A percentile compares a stretch with the other conserved stretches of the same genome.
These are phyloP conservation scores for Pasiphila rectangulata DNA, from an alignment of 2,888 invertebrate genomes.

Conservation along the genomic window DNA sequence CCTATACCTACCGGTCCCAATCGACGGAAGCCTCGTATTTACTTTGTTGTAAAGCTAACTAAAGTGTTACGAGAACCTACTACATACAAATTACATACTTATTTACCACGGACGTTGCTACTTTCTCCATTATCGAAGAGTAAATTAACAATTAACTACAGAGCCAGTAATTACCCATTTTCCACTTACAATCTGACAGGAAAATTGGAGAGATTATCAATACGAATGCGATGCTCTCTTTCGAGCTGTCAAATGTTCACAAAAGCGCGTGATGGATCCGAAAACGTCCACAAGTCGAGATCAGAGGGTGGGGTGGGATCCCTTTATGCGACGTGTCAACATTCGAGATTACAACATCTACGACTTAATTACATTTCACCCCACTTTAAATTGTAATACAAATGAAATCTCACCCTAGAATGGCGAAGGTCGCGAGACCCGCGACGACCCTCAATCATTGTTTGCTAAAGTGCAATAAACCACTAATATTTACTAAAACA, in stretches of 20 bases:
- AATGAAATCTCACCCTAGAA: conserved; percentile 22
- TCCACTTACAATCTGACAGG: conserved; percentile 30
- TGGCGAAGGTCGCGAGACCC: conserved; percentile 6
- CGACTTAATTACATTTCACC: conserved; percentile 38
- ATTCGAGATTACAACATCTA: conserved; percentile 50
- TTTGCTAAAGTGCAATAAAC: conserved; percentile 25
- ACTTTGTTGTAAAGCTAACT: background rate
- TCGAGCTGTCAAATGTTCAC: conserved; percentile 31
- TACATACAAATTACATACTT: conserved; percentile 1
- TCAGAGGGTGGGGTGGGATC: conserved; percentile 39
- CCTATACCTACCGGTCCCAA: too few relatives aligned
- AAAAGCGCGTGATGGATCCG: conserved; percentile 30
- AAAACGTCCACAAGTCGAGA: conserved; percentile 25
- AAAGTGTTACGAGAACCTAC: background rate
- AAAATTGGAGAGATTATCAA: conserved; percentile 29
- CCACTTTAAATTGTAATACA: conserved; percentile 32
- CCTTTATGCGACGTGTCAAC: conserved; percentile 52
- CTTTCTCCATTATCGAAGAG: conserved; percentile 21
- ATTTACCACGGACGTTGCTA: conserved; percentile 12
- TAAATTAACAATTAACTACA: conserved; percentile 21
- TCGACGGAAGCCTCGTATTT: too few relatives aligned
- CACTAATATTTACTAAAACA: conserved; percentile 64
- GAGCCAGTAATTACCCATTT: conserved; percentile 22
- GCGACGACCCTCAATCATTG: conserved; percentile 12
- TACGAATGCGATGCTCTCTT: conserved; percentile 20